These are phyloP conservation scores for Australoheros scitulus DNA, from an alignment of 2,113 vertebrate genomes.

Conservation along the genomic window DNA sequence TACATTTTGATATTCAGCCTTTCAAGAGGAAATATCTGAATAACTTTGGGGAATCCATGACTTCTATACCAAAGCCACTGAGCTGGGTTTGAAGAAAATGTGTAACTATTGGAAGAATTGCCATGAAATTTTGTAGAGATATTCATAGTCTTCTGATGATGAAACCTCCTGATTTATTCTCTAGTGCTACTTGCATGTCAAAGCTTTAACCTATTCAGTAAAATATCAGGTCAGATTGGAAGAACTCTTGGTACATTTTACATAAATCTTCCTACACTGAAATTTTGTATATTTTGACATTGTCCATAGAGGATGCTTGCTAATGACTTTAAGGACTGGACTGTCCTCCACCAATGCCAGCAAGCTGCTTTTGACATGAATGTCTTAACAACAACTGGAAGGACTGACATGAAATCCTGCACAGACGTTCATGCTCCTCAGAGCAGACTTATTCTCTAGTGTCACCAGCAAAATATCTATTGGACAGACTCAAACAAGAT, in stretches of 20 bases:
- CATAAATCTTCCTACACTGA: neutral
- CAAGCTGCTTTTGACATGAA: neutral
- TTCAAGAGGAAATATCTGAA: too few species aligned
- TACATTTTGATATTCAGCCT: too few species aligned
- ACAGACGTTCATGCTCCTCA: neutral
- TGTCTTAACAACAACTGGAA: neutral
- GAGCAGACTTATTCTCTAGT: neutral
- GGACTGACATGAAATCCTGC: neutral
- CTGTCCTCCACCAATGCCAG: too few species aligned
- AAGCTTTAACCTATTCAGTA: neutral
- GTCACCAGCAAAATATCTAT: neutral
- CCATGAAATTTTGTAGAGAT: neutral
- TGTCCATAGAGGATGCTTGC: neutral
- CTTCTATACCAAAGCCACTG: too few species aligned
- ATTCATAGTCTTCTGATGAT: neutral
- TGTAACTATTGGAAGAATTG: too few species aligned
- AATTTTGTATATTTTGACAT: accelerated
- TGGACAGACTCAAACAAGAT: neutral
- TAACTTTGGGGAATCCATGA: too few species aligned
- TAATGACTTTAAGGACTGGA: neutral
- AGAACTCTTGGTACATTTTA: neutral
- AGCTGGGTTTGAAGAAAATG: too few species aligned
- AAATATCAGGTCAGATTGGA: neutral
- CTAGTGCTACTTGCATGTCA: neutral
- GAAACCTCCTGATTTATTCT: neutral